Evolutionary conservation across 92 coral and sea anemone genomes (phyloP).

Genomic region (Epizoanthus fatuus): DNA sequence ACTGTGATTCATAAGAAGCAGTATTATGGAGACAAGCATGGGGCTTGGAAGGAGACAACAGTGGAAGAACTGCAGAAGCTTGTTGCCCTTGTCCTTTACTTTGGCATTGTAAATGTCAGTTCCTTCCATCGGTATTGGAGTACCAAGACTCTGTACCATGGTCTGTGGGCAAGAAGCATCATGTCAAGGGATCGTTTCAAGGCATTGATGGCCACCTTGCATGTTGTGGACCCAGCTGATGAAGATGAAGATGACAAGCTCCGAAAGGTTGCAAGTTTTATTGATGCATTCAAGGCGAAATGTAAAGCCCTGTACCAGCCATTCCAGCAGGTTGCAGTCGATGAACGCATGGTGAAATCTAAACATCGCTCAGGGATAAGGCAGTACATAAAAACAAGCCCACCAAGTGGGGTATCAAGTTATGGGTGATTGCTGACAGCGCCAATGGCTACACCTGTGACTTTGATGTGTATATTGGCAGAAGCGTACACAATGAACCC

Average conservation of each 20-base stretch:
- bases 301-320: slow-evolving; percentile 74
- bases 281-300: slow-evolving; percentile 56
- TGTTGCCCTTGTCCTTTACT: slow-evolving; percentile 64
- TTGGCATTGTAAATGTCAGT: slow-evolving; percentile 69
- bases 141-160: slow-evolving; percentile 73
- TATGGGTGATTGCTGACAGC: slow-evolving; percentile 70
- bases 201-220: slow-evolving; percentile 74
- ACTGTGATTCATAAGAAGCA: slow-evolving; percentile 24
- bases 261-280: slow-evolving; percentile 57
- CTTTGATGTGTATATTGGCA: slow-evolving; percentile 62
- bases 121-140: slow-evolving; percentile 69
- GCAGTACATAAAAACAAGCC: slow-evolving; percentile 68
- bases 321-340: slow-evolving; percentile 60
- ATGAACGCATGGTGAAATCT: slow-evolving; percentile 64
- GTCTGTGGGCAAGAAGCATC: slow-evolving; percentile 81
- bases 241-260: slow-evolving; percentile 68
- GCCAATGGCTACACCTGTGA: slow-evolving; percentile 67
- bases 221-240: slow-evolving; percentile 73
- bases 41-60: slow-evolving; percentile 73
- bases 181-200: slow-evolving; percentile 48
- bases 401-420: slow-evolving; percentile 56
- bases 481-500: slow-evolving; percentile 41
- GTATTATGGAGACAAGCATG: slow-evolving; percentile 35
- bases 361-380: slow-evolving; percentile 70
- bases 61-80: slow-evolving; percentile 70